Evolutionary conservation across 1,140 invertebrate species (phyloP).

Genomic region (Ostrea edulis): DNA sequence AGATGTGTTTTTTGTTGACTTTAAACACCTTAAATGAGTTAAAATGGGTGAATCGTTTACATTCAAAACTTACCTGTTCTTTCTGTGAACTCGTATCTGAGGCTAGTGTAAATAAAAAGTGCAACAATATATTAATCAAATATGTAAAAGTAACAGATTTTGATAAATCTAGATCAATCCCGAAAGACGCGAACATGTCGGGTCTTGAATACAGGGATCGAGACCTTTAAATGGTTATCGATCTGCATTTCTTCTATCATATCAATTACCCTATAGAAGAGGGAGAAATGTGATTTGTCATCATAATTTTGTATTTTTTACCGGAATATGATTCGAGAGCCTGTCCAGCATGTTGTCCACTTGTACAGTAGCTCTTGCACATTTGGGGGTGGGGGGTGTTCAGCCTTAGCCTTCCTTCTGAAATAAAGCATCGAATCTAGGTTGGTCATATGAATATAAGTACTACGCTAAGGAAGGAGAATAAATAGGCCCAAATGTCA

Average conservation of each 20-base stretch:
- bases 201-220: neutral
- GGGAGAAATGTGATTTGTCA: neutral
- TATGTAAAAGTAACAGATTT: neutral
- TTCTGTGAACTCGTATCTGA: neutral
- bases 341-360: no score
- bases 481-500: no score
- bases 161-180: slow-evolving; percentile 6
- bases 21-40: neutral
- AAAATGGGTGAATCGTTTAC: neutral
- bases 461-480: no score
- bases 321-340: no score
- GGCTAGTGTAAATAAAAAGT: neutral
- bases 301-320: neutral
- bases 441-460: no score
- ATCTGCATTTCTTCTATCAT: neutral
- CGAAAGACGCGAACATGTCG: neutral
- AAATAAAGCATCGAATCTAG: no score
- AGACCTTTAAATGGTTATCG: neutral
- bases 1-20: no score
- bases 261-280: neutral
- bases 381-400: no score
- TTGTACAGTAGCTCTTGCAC: no score
- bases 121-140: neutral
- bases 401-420: no score
- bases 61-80: neutral